Evolutionary conservation across 37 sponge, comb jelly and placozoan species (phyloP), one percentile per base, ranked within the genome.

Genomic region (Ephydatia muelleri): DNA sequence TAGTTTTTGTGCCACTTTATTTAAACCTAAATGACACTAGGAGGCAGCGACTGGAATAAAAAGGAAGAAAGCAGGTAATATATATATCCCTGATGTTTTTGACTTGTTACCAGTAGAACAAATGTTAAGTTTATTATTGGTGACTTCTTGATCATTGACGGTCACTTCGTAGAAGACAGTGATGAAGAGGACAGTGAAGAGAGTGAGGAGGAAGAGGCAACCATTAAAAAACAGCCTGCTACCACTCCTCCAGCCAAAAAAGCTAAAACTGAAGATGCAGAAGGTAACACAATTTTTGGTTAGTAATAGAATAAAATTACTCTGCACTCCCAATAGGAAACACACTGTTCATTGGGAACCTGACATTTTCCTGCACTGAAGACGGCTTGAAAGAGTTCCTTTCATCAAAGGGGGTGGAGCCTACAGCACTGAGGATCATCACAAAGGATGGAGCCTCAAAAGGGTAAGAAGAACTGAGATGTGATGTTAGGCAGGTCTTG

Each of bases 221-320:
- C 29, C 37, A 34, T 67, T 38, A 69, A 78, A 64, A 76, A 49
- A 37, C 29, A 33, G 78, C 65, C 79, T 80, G 13, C 70, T 83
- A 26, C 39, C 43, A 43, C 43, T 43, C 79, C 91, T 33, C 76
- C 87, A 30, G 66, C 67, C 37, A 84, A 83, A 69, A 91, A 91
- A 57, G 35, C 48, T 2, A 49, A 49, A 38, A 73, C 68, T 26
- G 85, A 80, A 64, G 80, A 70, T 25, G 28, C 75, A 75, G 73
- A 57, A 38, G 77, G 76, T 40, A 77, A 6, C 6, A 6, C 6
- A 43, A 78, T 8, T 49, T 38, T 70, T 38, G 66, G 75, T 78
- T 67, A 75, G 76, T 73, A 57, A 73, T 65, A 21, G 66, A 83
- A 47, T 64, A 75, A 49, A n/a, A n/a, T n/a, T n/a, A n/a, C n/a